phyloP scores from a whole-genome alignment of 2,888 invertebrate species.

The Agriopis aurantiaria region DNA sequence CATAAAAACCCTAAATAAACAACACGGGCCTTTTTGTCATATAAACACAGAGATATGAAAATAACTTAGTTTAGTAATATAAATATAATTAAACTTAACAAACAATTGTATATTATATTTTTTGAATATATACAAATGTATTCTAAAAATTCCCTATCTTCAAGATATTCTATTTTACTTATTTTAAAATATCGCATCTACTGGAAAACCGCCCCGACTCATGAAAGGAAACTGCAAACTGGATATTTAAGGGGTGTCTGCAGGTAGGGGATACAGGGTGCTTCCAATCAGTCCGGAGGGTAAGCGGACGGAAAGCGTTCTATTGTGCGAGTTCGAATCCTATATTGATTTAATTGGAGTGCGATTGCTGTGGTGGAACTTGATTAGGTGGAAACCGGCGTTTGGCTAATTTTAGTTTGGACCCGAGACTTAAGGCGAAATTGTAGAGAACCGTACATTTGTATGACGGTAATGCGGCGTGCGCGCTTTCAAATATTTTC shows the following conservation, averaged over 20 bases:
- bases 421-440: slow-evolving; percentile 2
- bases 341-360: slow-evolving; percentile 33
- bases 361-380: slow-evolving; percentile 12
- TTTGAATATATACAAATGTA: too few relatives aligned
- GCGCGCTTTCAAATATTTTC: too few relatives aligned
- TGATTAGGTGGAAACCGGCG: slow-evolving; percentile 26
- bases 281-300: slow-evolving; percentile 58
- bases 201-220: slow-evolving; percentile 5
- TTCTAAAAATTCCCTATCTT: too few relatives aligned
- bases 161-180: too few relatives aligned
- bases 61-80: too few relatives aligned
- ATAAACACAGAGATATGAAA: too few relatives aligned
- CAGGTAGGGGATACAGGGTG: slow-evolving; percentile 41
- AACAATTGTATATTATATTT: too few relatives aligned
- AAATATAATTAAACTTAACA: too few relatives aligned
- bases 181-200: not conserved
- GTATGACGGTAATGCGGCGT: too few relatives aligned
- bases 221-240: slow-evolving; percentile 65
- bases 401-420: slow-evolving; percentile 22
- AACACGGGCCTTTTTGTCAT: too few relatives aligned
- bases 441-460: too few relatives aligned
- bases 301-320: slow-evolving; percentile 54
- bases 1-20: too few relatives aligned
- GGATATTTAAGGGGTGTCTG: slow-evolving; percentile 53
- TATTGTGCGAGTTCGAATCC: slow-evolving; percentile 55